These are phyloP conservation scores for Coturnix japonica DNA, from an alignment of 2,113 vertebrate species.

Conservation along the genomic window DNA sequence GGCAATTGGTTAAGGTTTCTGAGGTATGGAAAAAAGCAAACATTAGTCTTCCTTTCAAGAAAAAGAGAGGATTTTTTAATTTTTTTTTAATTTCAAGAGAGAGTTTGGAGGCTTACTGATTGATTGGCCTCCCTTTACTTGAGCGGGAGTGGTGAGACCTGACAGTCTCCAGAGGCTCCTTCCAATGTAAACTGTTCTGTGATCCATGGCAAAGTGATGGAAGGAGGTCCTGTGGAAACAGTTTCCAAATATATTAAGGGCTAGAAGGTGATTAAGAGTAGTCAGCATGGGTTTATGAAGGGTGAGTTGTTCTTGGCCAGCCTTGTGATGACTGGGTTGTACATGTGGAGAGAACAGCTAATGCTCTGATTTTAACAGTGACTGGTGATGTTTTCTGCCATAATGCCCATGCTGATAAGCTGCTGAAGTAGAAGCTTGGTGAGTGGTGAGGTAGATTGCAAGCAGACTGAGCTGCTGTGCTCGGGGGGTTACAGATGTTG, in stretches of 20 bases:
- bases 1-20: not conserved
- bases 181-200: not conserved
- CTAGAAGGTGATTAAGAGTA: not conserved
- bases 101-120: not conserved
- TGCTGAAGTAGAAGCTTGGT: not conserved
- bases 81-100: not conserved
- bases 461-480: not conserved
- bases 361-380: not conserved
- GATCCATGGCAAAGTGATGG: not conserved
- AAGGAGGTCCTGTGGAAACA: not conserved
- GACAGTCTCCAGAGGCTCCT: not conserved
- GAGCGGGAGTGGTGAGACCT: not conserved
- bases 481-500: not conserved
- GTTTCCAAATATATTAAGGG: not conserved
- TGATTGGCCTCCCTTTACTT: not conserved
- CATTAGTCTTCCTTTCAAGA: not conserved
- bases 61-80: too few species aligned
- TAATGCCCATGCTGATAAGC: not conserved
- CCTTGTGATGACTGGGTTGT: not conserved
- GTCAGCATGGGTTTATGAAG: not conserved
- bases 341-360: not conserved
- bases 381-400: not conserved
- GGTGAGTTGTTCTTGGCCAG: rapidly evolving
- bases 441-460: not conserved
- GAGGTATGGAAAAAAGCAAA: not conserved